Base-by-base conservation (phyloP, 2,888 invertebrate genomes). In the Diplolepis rosae region DNA sequence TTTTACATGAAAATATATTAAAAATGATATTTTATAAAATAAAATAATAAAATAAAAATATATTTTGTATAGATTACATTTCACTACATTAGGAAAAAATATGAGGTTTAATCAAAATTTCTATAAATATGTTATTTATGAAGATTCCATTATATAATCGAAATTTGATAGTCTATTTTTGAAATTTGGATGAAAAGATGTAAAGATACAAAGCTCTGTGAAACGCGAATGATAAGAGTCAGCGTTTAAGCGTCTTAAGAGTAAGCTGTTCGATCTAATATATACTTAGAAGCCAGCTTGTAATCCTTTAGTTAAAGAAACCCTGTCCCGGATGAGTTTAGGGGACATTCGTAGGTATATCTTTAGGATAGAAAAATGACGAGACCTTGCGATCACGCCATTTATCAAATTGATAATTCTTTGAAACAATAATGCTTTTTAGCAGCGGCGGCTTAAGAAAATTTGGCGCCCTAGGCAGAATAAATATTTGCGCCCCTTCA, bases 231-330 rank as follows among this genome's bases (percentile, higher is more conserved):
- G 56, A 72, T 72, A 72, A 75, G 70, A 72, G 69, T 48, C 54
- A 73, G 72, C 76, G 75, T 72, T 77, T 76, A 77, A 75, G 76
- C 77, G 69, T 79, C 79, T 81, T 78, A 81, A 77, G 76, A 74
- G 77, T 78, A 76, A 81, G 78, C 80, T 74, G 77, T 78, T 82
- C 81, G 82, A 84, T 84, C 79, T 83, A 78, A 79, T 80, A 82
- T 82, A 79, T 83, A 82, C 84, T 85, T 84, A 83, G 85, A 86
- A 84, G 85, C 85, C 85, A 81, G 76, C 70, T 80, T 67, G 79
- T 84, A 83, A 87, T 84, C 85, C 82, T 78, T 73, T 82, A 82
- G 81, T 80, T 80, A 80, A 86, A 79, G 84, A 85, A 84, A 85
- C 85, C 84, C 78, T 79, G 80, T 78, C 71, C 76, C 76, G 75